Conservation (phyloP, 2,888 invertebrate species). For the Muscina levida region DNA sequence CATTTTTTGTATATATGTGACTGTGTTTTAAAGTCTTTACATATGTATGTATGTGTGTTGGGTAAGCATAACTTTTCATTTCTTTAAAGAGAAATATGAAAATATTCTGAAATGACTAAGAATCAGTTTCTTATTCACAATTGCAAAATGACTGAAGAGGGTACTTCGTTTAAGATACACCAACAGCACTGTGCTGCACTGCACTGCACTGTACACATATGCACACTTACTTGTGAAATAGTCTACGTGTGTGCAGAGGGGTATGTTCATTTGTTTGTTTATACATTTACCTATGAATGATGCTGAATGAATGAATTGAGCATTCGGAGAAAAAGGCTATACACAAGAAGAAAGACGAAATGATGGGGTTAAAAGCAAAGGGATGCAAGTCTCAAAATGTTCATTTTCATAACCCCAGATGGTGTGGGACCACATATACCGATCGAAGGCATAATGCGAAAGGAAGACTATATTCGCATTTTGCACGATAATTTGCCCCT, state of each 20-base stretch:
- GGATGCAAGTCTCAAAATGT: too few relatives aligned
- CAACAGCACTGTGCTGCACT: background rate
- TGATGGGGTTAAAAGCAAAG: background rate
- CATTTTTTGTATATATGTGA: too few relatives aligned
- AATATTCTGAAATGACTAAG: background rate
- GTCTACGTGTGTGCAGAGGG: too few relatives aligned
- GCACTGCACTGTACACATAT: background rate
- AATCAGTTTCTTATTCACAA: slow-evolving; percentile 6
- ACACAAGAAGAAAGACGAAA: background rate
- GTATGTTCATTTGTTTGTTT: slow-evolving; percentile 11
- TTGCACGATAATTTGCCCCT: too few relatives aligned
- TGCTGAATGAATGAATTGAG: background rate
- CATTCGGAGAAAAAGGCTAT: background rate
- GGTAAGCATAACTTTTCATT: too few relatives aligned
- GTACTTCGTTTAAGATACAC: background rate
- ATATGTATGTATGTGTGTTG: background rate
- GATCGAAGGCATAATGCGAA: too few relatives aligned
- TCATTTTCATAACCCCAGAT: too few relatives aligned
- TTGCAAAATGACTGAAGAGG: background rate
- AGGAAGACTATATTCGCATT: too few relatives aligned
- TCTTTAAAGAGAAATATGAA: background rate
- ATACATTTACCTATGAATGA: slow-evolving; percentile 22
- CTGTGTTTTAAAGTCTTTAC: too few relatives aligned
- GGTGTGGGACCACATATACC: too few relatives aligned
- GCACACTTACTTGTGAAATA: background rate